Percentiles rank a stretch among this genome's conserved stretches.
Conservation (phyloP, 2,113 vertebrate species). For the Dinomys branickii region DNA sequence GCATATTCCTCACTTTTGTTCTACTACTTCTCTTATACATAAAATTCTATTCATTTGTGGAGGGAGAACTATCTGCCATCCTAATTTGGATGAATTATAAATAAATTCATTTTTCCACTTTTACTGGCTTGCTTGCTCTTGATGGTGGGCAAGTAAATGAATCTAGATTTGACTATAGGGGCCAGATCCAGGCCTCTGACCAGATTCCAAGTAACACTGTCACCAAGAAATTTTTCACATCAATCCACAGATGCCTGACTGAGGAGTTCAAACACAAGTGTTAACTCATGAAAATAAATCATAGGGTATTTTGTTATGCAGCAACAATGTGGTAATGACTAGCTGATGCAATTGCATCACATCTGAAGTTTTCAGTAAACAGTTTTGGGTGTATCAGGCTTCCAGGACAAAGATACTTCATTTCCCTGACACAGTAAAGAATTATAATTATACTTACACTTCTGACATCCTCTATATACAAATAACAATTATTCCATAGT, state of each 20-base stretch:
- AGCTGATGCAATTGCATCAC: neutral
- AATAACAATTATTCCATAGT: neutral
- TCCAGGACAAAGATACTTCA: neutral
- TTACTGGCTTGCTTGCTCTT: neutral
- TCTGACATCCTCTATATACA: neutral
- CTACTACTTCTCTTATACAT: neutral
- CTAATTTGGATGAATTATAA: neutral
- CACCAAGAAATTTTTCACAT: neutral
- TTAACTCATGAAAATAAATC: neutral
- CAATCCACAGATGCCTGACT: neutral
- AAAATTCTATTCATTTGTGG: neutral
- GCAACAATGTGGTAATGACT: neutral
- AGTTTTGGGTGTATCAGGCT: neutral
- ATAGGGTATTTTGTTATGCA: neutral
- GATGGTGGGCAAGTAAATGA: neutral
- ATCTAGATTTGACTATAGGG: neutral
- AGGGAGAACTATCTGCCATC: neutral
- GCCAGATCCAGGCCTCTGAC: neutral
- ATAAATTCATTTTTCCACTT: neutral
- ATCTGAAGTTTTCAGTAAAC: neutral
- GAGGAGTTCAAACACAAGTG: neutral
- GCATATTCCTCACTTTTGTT: neutral
- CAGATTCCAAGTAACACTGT: neutral
- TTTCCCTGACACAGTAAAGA: neutral
- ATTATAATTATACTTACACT: neutral